phyloP scores from a whole-genome alignment of 2,113 vertebrate genomes.

The Sigmodon hispidus region DNA sequence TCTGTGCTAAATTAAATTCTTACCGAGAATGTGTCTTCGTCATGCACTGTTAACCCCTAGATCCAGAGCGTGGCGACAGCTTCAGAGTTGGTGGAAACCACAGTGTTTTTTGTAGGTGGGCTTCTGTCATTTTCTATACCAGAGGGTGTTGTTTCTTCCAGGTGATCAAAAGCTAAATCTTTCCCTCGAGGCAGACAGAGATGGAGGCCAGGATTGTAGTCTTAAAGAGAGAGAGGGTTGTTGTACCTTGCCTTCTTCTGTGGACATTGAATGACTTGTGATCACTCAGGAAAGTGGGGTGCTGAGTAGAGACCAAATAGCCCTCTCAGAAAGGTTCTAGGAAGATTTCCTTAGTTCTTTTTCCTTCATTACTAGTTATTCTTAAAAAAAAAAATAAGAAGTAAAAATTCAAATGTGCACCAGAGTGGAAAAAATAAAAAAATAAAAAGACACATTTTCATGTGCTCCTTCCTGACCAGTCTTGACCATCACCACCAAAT shows the following conservation, averaged over 20 bases:
- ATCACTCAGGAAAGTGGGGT: background rate
- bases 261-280: background rate
- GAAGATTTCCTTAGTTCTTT: background rate
- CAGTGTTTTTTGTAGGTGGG: constrained; percentile 48
- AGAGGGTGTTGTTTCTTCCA: constrained; percentile 60
- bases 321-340: background rate
- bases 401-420: background rate
- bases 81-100: constrained; percentile 53
- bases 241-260: background rate
- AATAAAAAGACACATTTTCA: background rate
- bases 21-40: background rate
- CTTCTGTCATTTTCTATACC: constrained; percentile 59
- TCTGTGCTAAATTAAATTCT: constrained; percentile 61
- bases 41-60: constrained; percentile 40
- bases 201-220: constrained; percentile 3
- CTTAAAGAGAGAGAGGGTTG: constrained; percentile 43
- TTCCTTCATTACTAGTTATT: background rate
- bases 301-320: background rate
- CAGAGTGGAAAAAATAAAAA: too few species aligned
- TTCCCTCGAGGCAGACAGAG: constrained; percentile 31
- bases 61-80: background rate
- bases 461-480: background rate
- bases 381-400: background rate
- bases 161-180: constrained; percentile 70
- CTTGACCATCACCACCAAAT: background rate